These are phyloP conservation scores for Petrophora chlorosata DNA, from an alignment of 2,888 invertebrate species.

Conservation along the genomic window DNA sequence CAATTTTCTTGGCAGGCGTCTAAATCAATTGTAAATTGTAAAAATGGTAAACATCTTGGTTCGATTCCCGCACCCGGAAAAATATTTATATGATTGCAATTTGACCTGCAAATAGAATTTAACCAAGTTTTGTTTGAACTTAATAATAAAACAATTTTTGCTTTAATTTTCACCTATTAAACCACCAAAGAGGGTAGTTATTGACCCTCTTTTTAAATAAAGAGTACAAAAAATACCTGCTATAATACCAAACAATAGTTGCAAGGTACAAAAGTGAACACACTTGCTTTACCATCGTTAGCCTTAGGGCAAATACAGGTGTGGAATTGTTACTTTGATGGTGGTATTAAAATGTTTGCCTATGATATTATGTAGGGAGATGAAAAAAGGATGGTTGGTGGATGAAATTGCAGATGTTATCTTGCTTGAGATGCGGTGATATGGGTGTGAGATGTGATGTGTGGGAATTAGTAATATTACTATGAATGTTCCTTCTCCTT, in stretches of 20 bases:
- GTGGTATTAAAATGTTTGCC: conserved; percentile 30
- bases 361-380: conserved; percentile 16
- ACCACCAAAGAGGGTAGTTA: too few species aligned
- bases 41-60: too few species aligned
- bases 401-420: conserved; percentile 21
- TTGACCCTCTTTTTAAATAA: neutral
- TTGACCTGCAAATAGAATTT: too few species aligned
- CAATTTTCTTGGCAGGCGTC: too few species aligned
- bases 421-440: conserved; percentile 3
- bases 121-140: too few species aligned
- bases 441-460: conserved; percentile 4
- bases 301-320: conserved; percentile 75
- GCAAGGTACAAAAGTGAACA: conserved; percentile 3
- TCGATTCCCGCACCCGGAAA: too few species aligned
- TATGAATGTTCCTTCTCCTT: too few species aligned
- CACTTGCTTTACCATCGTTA: conserved; percentile 66
- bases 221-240: conserved; percentile 1
- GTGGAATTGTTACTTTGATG: conserved; percentile 36
- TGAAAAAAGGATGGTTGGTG: conserved; percentile 2
- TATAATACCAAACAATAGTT: conserved; percentile 1
- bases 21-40: too few species aligned
- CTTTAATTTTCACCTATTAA: too few species aligned
- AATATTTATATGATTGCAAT: too few species aligned
- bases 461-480: conserved; percentile 40
- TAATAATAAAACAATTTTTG: too few species aligned